Percentiles rank a stretch among this genome's conserved stretches.
Conservation (phyloP, 2,888 invertebrate species). For the Volucella zonaria region DNA sequence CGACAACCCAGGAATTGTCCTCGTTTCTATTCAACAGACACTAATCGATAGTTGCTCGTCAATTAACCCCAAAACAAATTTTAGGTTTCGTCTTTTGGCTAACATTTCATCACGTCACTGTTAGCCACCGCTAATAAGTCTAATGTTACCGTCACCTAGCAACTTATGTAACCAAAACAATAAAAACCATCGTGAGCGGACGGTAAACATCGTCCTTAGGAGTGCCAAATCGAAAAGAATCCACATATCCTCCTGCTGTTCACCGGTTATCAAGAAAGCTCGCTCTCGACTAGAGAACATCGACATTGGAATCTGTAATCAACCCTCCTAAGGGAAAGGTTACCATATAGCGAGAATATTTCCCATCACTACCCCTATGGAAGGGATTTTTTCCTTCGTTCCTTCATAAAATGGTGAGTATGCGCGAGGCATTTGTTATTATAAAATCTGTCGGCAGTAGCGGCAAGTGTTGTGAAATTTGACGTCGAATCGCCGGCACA, state of each 20-base stretch:
- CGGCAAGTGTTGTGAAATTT: slow-evolving; percentile 17
- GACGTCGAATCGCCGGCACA: slow-evolving; percentile 50
- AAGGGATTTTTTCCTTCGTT: slow-evolving; percentile 10
- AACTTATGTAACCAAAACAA: slow-evolving; percentile 61
- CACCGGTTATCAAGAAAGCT: slow-evolving; percentile 48
- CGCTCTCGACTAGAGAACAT: slow-evolving; percentile 46
- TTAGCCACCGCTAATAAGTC: slow-evolving; percentile 40
- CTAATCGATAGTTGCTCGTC: slow-evolving; percentile 14
- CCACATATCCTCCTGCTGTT: background rate
- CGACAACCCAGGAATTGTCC: background rate
- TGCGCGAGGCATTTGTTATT: slow-evolving; percentile 45
- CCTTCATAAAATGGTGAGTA: slow-evolving; percentile 34
- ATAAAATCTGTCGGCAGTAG: slow-evolving; percentile 12
- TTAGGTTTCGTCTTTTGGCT: background rate
- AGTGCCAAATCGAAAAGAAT: background rate
- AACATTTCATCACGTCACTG: slow-evolving; percentile 27
- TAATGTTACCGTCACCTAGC: slow-evolving; percentile 47
- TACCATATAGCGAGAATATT: slow-evolving; percentile 4
- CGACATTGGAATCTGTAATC: slow-evolving; percentile 16
- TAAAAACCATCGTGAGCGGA: background rate
- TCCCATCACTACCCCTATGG: slow-evolving; percentile 19
- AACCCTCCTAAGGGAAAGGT: slow-evolving; percentile 30
- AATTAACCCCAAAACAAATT: slow-evolving; percentile 17
- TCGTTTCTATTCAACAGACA: slow-evolving; percentile 4
- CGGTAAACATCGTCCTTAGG: slow-evolving; percentile 3